phyloP scores from a whole-genome alignment of 2,888 invertebrate genomes.

The Pristionchus exspectatus region DNA sequence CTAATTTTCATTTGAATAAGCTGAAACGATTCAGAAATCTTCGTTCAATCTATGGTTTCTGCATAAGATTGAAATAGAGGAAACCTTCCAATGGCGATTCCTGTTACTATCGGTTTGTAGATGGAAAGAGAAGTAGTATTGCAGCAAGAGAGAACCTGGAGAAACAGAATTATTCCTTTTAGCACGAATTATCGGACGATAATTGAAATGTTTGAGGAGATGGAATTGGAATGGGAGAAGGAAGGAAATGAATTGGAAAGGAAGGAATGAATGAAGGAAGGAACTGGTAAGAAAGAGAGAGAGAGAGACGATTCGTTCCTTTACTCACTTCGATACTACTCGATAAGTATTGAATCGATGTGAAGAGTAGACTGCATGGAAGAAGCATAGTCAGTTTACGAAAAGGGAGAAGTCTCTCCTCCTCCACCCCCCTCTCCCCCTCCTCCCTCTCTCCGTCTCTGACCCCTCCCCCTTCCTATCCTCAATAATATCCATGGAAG shows the following conservation, averaged over 20 bases:
- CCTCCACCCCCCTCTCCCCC: not conserved
- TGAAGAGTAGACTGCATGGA: constrained; percentile 43
- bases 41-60: not conserved
- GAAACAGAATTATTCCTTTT: not conserved
- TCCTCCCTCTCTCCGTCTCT: not conserved
- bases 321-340: constrained; percentile 34
- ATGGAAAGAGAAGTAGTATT: constrained; percentile 9
- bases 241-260: constrained; percentile 11
- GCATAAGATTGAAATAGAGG: not conserved
- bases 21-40: not conserved
- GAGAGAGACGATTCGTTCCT: not conserved
- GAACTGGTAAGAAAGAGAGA: not conserved
- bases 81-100: constrained; percentile 42
- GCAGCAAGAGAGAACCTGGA: constrained; percentile 38
- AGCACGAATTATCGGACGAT: not conserved
- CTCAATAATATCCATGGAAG: not conserved
- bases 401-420: not conserved
- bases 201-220: not conserved
- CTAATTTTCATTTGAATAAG: not conserved
- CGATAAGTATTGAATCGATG: constrained; percentile 39
- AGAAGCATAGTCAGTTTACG: constrained; percentile 30
- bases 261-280: not conserved
- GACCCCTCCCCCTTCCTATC: constrained; percentile 31
- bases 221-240: not conserved
- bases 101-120: constrained; percentile 35